Conservation (phyloP, 2,113 vertebrate genomes). For the Sinocyclocheilus anophthalmus region DNA sequence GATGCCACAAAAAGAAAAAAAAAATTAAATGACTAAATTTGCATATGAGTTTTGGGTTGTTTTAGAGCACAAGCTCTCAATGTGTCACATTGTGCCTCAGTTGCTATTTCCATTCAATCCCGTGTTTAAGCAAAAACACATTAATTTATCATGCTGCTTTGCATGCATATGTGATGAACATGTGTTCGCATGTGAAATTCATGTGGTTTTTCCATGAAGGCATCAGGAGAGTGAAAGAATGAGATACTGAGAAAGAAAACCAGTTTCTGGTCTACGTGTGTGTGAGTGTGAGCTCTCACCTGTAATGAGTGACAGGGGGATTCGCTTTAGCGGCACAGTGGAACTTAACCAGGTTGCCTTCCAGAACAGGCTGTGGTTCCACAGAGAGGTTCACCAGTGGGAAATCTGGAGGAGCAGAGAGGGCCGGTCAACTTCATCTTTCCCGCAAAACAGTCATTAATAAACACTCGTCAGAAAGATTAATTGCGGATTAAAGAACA, state of each 20-base stretch:
- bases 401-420: slow-evolving; percentile 74
- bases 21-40: background rate
- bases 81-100: background rate
- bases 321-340: slow-evolving; percentile 91
- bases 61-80: background rate
- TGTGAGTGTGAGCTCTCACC: slow-evolving; percentile 70
- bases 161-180: background rate
- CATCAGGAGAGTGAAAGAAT: background rate
- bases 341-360: slow-evolving; percentile 87
- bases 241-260: background rate
- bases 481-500: slow-evolving; percentile 46
- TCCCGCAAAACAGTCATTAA: slow-evolving; percentile 10
- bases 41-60: background rate
- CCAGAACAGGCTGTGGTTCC: slow-evolving; percentile 86
- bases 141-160: background rate
- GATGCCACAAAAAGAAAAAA: too few relatives aligned
- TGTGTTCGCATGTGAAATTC: slow-evolving; percentile 19
- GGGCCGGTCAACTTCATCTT: slow-evolving; percentile 39
- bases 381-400: slow-evolving; percentile 87
- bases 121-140: background rate
- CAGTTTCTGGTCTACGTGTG: background rate
- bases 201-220: background rate
- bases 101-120: background rate
- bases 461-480: slow-evolving; percentile 42
- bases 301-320: slow-evolving; percentile 87